Percentiles rank a stretch among this genome's conserved stretches.
Evolutionary conservation across 2,888 invertebrate genomes (phyloP).

Genomic region (Sepioteuthis lessoniana): DNA sequence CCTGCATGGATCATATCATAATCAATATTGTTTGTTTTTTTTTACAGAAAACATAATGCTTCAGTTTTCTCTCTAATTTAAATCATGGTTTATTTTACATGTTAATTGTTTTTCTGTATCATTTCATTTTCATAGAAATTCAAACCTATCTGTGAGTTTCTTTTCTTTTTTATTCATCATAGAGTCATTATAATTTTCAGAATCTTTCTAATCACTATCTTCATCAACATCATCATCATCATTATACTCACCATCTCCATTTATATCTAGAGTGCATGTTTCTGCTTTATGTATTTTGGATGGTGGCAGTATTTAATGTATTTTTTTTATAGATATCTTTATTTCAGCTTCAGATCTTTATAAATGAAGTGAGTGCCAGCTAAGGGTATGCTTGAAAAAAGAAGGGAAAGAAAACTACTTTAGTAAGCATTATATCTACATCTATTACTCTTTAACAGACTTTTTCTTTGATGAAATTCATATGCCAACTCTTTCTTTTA

Average conservation of each 20-base stretch:
- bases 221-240: neutral
- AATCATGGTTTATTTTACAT: no score
- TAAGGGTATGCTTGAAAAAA: neutral
- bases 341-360: neutral
- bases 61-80: no score
- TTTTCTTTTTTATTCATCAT: no score
- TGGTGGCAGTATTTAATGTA: neutral
- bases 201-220: neutral
- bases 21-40: no score
- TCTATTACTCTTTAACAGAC: neutral
- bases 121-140: no score
- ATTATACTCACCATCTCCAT: neutral
- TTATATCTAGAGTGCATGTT: neutral
- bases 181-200: no score
- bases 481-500: neutral
- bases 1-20: no score
- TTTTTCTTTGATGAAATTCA: neutral
- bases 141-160: no score
- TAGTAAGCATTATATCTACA: neutral
- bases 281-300: neutral
- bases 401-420: neutral
- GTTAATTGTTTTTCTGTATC: no score
- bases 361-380: neutral
- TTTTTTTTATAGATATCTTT: neutral
- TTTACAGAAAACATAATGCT: no score